Conservation (phyloP, 2,888 invertebrate genomes). For the Xylocampa areola region DNA sequence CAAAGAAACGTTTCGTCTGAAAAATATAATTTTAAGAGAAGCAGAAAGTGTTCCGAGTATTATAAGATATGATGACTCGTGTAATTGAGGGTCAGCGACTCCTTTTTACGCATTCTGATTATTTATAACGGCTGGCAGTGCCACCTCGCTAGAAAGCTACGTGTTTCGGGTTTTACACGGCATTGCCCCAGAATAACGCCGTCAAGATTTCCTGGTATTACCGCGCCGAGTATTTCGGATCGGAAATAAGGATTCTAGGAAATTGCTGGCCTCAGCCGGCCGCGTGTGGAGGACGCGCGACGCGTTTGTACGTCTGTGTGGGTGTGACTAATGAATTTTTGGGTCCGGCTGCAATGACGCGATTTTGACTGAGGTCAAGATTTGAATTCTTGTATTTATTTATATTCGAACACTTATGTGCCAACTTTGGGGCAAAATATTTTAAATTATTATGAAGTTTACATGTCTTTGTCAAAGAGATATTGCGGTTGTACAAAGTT, state of each 20-base stretch:
- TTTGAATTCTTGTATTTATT: conserved; percentile 14
- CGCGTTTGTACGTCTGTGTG: conserved; percentile 44
- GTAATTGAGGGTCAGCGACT: conserved; percentile 82
- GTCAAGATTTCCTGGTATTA: conserved; percentile 84
- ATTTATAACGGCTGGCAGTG: conserved; percentile 83
- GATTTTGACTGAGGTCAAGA: conserved; percentile 46
- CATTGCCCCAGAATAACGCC: conserved; percentile 86
- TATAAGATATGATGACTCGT: conserved; percentile 67
- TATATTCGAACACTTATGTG: too few relatives aligned
- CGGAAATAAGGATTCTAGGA: conserved; percentile 88
- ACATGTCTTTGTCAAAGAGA: too few relatives aligned
- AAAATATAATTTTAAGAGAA: conserved; percentile 34
- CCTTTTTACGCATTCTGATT: conserved; percentile 82
- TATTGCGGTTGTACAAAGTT: too few relatives aligned
- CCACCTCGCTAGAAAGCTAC: conserved; percentile 82
- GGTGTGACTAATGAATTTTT: conserved; percentile 56
- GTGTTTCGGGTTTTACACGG: conserved; percentile 84
- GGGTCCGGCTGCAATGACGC: conserved; percentile 21
- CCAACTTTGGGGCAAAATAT: too few relatives aligned
- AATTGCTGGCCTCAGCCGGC: conserved; percentile 80
- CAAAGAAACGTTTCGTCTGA: conserved; percentile 18
- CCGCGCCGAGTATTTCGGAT: conserved; percentile 85
- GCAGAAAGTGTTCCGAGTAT: conserved; percentile 54
- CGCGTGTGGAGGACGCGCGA: conserved; percentile 69
- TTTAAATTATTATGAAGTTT: too few relatives aligned